Percentiles rank a stretch among this genome's conserved stretches.
Evolutionary conservation across 2,888 invertebrate species (phyloP).

Genomic region (Brachypalpus laphriformis): DNA sequence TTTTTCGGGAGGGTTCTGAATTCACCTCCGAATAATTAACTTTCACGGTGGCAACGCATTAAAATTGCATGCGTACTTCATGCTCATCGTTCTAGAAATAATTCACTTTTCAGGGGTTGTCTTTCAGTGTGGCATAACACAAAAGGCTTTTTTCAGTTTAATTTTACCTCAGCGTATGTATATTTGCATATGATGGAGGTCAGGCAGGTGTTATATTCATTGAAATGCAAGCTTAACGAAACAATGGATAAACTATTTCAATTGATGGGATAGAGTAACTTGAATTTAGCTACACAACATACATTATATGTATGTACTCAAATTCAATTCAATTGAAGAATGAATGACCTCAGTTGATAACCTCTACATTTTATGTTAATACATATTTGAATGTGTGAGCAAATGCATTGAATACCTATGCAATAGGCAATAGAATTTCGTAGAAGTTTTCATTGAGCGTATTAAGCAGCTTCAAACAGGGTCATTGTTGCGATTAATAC

Average conservation of each 20-base stretch:
- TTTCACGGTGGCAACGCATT: not conserved
- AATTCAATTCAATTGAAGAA: not conserved
- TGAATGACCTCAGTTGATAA: conserved; percentile 8
- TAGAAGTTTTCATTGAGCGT: too few relatives aligned
- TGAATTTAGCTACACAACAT: not conserved
- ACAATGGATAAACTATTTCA: conserved; percentile 15
- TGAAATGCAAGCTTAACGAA: conserved; percentile 25
- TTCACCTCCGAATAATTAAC: conserved; percentile 25
- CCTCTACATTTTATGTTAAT: not conserved
- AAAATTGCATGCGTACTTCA: not conserved
- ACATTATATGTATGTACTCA: not conserved
- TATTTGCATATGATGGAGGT: conserved; percentile 40
- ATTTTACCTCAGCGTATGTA: not conserved
- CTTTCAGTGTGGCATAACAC: not conserved
- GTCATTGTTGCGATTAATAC: too few relatives aligned
- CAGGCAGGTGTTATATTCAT: conserved; percentile 44
- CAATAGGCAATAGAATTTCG: not conserved
- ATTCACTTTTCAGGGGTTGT: conserved; percentile 10
- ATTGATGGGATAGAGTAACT: not conserved
- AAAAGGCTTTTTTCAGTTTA: not conserved
- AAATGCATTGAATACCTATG: not conserved
- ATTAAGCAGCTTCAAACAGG: too few relatives aligned
- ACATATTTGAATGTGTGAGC: not conserved
- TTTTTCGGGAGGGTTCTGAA: conserved; percentile 8
- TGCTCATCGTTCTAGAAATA: conserved; percentile 26